These are phyloP conservation scores for Ligdia adustata DNA, from an alignment of 2,888 invertebrate genomes.

Conservation along the genomic window DNA sequence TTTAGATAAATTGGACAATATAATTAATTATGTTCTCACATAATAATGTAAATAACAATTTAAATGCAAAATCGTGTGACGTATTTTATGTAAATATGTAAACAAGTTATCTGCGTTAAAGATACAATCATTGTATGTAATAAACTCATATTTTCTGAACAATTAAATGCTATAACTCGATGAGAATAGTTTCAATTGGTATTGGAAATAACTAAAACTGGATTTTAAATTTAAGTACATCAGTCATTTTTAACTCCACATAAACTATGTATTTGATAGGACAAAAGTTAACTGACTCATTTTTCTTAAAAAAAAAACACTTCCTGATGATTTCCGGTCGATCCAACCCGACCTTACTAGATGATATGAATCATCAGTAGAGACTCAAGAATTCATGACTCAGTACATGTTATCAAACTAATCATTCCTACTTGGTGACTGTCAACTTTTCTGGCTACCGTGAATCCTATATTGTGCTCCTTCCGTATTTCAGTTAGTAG, in stretches of 20 bases:
- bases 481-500: not conserved
- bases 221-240: constrained; percentile 13
- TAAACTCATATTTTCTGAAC: constrained; percentile 24
- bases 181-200: constrained; percentile 20
- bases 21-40: constrained; percentile 21
- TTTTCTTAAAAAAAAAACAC: constrained; percentile 39
- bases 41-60: constrained; percentile 23
- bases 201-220: constrained; percentile 3
- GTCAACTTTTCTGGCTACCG: constrained; percentile 28
- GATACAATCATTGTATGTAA: constrained; percentile 20
- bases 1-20: constrained; percentile 22
- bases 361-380: no score
- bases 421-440: constrained; percentile 46
- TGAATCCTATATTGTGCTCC: constrained; percentile 28
- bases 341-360: no score
- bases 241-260: no score
- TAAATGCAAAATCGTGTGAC: constrained; percentile 20
- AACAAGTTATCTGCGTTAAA: constrained; percentile 22
- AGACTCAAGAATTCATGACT: constrained; percentile 47
- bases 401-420: constrained; percentile 56
- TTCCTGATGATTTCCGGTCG: constrained; percentile 47
- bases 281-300: constrained; percentile 23
- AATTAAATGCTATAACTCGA: constrained; percentile 23
- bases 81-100: constrained; percentile 25
- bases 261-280: no score